Conservation (phyloP, 2,797 vertebrate genomes). For the Zonotrichia albicollis region DNA sequence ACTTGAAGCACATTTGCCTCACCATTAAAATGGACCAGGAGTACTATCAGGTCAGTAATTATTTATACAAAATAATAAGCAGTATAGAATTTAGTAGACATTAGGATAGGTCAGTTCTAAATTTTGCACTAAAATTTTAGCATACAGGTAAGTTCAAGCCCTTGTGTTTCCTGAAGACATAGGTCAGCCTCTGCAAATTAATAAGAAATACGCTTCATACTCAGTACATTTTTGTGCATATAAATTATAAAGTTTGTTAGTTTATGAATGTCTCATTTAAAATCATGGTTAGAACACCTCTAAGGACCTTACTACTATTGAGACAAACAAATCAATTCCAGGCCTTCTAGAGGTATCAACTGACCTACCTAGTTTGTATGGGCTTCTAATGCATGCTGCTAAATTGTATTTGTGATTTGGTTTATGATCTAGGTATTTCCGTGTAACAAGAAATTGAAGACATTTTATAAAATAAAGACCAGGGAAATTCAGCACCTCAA, state of each 20-base stretch:
- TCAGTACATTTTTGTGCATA: background rate
- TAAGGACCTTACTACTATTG: background rate
- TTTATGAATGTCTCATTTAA: background rate
- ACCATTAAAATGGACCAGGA: background rate
- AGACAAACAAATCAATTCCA: slow-evolving; percentile 1
- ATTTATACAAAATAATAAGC: slow-evolving; percentile 36
- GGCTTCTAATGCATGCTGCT: background rate
- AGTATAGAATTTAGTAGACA: background rate
- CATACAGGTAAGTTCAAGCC: background rate
- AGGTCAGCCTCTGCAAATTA: background rate
- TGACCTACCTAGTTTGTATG: background rate
- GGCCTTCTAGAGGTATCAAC: background rate
- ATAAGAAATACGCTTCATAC: background rate
- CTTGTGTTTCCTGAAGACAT: background rate
- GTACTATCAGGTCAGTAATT: background rate
- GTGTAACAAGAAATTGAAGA: background rate
- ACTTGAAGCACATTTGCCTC: background rate
- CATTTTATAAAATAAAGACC: background rate
- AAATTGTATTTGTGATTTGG: background rate
- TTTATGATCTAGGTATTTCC: background rate
- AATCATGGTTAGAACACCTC: background rate
- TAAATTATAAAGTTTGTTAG: background rate
- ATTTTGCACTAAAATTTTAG: background rate
- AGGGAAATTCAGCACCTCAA: background rate
- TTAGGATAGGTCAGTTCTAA: background rate